phyloP scores from a whole-genome alignment of 2,888 invertebrate species.

The Pandemis cinnamomeana region DNA sequence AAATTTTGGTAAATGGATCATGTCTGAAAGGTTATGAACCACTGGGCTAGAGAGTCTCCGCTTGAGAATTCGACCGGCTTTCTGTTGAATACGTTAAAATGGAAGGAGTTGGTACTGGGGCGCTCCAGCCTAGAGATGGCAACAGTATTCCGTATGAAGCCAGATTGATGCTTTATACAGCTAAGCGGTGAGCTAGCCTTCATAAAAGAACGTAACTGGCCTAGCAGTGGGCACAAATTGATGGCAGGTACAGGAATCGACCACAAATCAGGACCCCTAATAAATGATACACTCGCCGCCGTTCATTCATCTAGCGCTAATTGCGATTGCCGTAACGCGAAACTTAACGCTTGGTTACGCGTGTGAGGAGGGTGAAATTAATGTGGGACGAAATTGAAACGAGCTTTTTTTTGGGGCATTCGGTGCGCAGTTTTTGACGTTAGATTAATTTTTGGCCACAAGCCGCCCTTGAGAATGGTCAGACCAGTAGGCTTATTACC shows the following conservation, averaged over 20 bases:
- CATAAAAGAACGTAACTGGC: neutral
- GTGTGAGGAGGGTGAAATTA: constrained; percentile 41
- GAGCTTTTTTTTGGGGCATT: constrained; percentile 19
- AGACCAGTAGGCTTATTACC: too few species aligned
- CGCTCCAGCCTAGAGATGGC: too few species aligned
- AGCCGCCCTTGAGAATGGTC: too few species aligned
- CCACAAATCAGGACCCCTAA: constrained; percentile 39
- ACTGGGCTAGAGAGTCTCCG: too few species aligned
- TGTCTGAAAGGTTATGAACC: too few species aligned
- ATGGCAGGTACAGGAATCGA: constrained; percentile 36
- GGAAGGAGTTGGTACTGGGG: too few species aligned
- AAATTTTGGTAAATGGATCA: too few species aligned
- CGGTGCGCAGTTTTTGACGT: constrained; percentile 14
- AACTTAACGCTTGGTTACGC: constrained; percentile 41
- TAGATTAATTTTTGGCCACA: constrained; percentile 1
- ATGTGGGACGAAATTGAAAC: constrained; percentile 37
- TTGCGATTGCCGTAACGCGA: constrained; percentile 40
- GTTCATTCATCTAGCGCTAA: constrained; percentile 41
- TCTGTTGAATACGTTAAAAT: too few species aligned
- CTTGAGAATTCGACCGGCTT: too few species aligned
- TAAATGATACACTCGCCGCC: constrained; percentile 40
- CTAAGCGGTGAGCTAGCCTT: too few species aligned
- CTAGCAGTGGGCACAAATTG: constrained; percentile 13
- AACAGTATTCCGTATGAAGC: too few species aligned
- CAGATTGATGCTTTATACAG: too few species aligned